Evolutionary conservation across 1,140 invertebrate species (phyloP).

Genomic region (Leptinotarsa lineolata): DNA sequence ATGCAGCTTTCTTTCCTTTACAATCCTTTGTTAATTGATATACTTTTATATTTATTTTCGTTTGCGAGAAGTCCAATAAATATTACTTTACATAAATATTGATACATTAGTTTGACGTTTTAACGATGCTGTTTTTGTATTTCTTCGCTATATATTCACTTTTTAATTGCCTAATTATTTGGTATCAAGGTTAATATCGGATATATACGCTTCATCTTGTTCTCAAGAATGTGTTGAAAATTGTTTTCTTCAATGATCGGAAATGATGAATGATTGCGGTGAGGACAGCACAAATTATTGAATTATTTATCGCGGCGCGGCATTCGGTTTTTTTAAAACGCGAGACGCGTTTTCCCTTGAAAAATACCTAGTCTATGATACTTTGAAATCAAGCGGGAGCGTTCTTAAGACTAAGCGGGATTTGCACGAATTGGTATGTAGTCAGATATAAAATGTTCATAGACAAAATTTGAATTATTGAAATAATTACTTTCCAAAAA

Average conservation of each 20-base stretch:
- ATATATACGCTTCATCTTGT: background rate
- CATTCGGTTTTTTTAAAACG: background rate
- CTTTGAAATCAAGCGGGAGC: background rate
- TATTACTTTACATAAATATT: slow-evolving; percentile 20
- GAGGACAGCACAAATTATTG: background rate
- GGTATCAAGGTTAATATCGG: slow-evolving; percentile 11
- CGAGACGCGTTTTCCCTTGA: background rate
- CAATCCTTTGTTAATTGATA: slow-evolving; percentile 9
- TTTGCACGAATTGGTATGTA: no score
- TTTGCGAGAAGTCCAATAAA: slow-evolving; percentile 1
- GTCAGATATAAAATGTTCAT: no score
- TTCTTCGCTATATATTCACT: slow-evolving; percentile 10
- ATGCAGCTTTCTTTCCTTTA: slow-evolving; percentile 11
- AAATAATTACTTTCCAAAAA: no score
- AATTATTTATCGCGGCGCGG: background rate
- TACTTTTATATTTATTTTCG: background rate
- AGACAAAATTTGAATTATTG: no score
- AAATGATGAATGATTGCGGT: background rate
- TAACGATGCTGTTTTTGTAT: slow-evolving; percentile 17
- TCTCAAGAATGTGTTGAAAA: background rate
- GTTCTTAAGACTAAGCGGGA: background rate
- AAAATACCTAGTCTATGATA: no score
- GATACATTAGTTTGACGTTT: slow-evolving; percentile 16
- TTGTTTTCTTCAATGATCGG: background rate
- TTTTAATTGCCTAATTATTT: slow-evolving; percentile 22